Evolutionary conservation across 1,140 invertebrate genomes (phyloP).

Genomic region (Drosophila nikananu): DNA sequence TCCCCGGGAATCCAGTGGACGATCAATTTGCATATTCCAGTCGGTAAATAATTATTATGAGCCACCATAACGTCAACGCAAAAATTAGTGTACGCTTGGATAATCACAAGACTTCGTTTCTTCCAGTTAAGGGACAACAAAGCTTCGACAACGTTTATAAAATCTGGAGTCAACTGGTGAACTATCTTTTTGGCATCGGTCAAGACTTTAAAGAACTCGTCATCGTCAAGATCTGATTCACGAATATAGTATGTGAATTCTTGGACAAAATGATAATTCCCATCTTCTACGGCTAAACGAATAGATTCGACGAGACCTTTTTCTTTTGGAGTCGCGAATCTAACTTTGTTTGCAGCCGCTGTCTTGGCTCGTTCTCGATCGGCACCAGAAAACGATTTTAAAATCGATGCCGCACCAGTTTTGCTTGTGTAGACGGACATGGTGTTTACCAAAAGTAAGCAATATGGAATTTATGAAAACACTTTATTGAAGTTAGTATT

Average conservation of each 20-base stretch:
- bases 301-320: conserved; percentile 67
- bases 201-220: conserved; percentile 87
- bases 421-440: conserved; percentile 75
- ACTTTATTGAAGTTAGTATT: too few species aligned
- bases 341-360: conserved; percentile 71
- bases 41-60: conserved; percentile 88
- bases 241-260: conserved; percentile 69
- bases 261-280: conserved; percentile 66
- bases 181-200: conserved; percentile 87
- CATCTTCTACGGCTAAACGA: conserved; percentile 53
- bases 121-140: conserved; percentile 88
- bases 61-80: conserved; percentile 88
- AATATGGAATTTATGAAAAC: too few species aligned
- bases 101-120: conserved; percentile 85
- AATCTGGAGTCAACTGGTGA: conserved; percentile 86
- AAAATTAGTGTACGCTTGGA: conserved; percentile 87
- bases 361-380: conserved; percentile 70
- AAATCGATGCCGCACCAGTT: conserved; percentile 69
- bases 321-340: conserved; percentile 65
- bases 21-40: conserved; percentile 87
- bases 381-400: conserved; percentile 61
- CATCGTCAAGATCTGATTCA: conserved; percentile 84
- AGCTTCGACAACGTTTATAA: conserved; percentile 88
- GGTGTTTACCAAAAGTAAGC: background rate
- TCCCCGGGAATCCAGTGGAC: conserved; percentile 86